Base-by-base conservation (phyloP, 2,888 invertebrate genomes). In the Brachypterus glaber region DNA sequence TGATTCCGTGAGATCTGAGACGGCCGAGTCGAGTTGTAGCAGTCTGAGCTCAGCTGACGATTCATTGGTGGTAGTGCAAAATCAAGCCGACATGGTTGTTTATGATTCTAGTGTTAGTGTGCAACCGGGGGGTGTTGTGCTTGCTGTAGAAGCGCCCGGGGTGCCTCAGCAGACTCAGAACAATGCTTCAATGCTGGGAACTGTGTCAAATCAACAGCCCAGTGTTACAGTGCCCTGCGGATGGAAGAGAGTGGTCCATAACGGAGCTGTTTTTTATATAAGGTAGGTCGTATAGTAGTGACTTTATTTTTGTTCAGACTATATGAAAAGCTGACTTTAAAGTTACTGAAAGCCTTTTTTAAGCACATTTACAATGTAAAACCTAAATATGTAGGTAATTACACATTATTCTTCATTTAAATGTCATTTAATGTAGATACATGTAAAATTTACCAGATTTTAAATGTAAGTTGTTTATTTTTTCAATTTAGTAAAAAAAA, bases 241-340 rank as follows among this genome's bases (percentile, higher is more conserved):
- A 47, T 87, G 86, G 86, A 82, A 79, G 63, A 72, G 87, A 59
- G 69, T 79, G 51, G 68, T 76, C 53, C 76, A 75, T 59, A 78
- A 79, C 64, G 80, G 80, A 52, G 73, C 75, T 63, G 72, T 85
- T 63, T 74, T 82, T 58, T 86, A 86, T 67, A 76, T 82, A 66
- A 85, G 84, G 85, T 84, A 62, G 69, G 69, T 64, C 39, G 24
- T 18, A 35, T 24, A 8, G n/a, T n/a, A n/a, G n/a, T n/a, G n/a
- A n/a, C n/a, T n/a, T n/a, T n/a, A n/a, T n/a, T n/a, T n/a, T n/a
- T n/a, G n/a, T n/a, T n/a, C n/a, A n/a, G n/a, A n/a, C n/a, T n/a
- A n/a, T n/a, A n/a, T n/a, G n/a, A n/a, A n/a, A n/a, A n/a, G n/a
- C n/a, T n/a, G n/a, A n/a, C n/a, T n/a, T n/a, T n/a, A n/a, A n/a